A percentile compares a stretch with the other conserved stretches of the same genome.
These are phyloP conservation scores for Myzus persicae DNA, from an alignment of 1,140 invertebrate species.

Conservation along the genomic window DNA sequence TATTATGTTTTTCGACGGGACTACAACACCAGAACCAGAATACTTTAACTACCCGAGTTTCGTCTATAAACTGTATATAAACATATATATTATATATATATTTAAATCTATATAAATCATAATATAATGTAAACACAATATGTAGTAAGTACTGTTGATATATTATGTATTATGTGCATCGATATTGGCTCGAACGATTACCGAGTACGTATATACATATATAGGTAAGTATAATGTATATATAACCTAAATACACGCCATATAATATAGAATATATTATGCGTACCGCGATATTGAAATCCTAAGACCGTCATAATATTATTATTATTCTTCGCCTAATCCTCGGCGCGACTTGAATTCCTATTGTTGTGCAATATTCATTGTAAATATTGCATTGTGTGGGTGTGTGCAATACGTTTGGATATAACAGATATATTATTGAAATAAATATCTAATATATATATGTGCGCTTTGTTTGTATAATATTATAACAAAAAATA, in stretches of 20 bases:
- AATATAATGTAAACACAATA: too few species aligned
- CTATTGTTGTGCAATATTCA: background rate
- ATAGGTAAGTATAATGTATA: background rate
- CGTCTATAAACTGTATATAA: background rate
- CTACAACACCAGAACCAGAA: background rate
- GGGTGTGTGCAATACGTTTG: background rate
- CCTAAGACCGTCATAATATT: background rate
- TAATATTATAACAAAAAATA: background rate
- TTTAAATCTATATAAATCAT: background rate
- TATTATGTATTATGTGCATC: background rate
- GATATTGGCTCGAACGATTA: background rate
- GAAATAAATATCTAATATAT: background rate
- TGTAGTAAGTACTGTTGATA: too few species aligned
- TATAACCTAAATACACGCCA: too few species aligned
- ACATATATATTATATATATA: too few species aligned
- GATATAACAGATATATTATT: background rate
- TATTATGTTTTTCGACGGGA: background rate
- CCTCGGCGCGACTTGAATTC: background rate
- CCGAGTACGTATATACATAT: background rate
- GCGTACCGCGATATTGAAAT: background rate
- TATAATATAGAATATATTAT: background rate
- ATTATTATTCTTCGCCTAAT: background rate
- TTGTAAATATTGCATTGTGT: background rate
- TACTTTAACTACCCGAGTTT: background rate
- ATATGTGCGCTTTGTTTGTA: background rate